These are phyloP conservation scores for Caretta caretta DNA, from an alignment of 2,113 vertebrate species.

Conservation along the genomic window DNA sequence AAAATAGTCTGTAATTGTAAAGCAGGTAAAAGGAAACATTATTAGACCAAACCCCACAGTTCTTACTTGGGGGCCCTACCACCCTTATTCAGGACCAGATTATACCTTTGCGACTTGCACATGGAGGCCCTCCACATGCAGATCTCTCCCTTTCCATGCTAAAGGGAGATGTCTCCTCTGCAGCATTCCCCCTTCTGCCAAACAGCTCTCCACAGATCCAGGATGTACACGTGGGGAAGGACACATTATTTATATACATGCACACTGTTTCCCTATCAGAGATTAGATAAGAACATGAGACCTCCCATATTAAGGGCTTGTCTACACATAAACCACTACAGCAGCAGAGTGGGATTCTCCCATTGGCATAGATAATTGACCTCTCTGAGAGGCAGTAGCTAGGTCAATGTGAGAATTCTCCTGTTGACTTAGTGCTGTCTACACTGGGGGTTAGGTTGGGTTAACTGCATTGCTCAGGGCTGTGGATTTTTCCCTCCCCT, in stretches of 20 bases:
- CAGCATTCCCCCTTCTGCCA: not conserved
- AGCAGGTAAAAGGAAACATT: constrained; percentile 38
- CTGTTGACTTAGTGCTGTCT: no score
- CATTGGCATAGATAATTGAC: no score
- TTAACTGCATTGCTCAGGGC: no score
- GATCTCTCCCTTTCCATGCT: constrained; percentile 23
- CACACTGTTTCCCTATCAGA: not conserved
- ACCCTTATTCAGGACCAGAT: constrained; percentile 30
- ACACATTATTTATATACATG: no score
- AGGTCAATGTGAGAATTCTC: no score
- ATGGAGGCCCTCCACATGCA: constrained; percentile 60
- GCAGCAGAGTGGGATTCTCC: no score
- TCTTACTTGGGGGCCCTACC: no score
- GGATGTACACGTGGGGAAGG: not conserved
- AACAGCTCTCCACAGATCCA: constrained; percentile 7
- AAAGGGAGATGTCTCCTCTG: constrained; percentile 8
- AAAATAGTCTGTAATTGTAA: constrained; percentile 62
- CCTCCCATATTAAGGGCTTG: no score
- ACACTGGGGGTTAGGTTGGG: no score
- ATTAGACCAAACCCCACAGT: not conserved
- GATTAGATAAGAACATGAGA: not conserved
- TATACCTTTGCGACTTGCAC: constrained; percentile 32
- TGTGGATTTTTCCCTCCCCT: no score
- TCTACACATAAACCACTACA: no score
- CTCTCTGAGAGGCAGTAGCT: no score